These are phyloP conservation scores for Oreortyx pictus DNA, from an alignment of 2,797 vertebrate species.

Conservation along the genomic window DNA sequence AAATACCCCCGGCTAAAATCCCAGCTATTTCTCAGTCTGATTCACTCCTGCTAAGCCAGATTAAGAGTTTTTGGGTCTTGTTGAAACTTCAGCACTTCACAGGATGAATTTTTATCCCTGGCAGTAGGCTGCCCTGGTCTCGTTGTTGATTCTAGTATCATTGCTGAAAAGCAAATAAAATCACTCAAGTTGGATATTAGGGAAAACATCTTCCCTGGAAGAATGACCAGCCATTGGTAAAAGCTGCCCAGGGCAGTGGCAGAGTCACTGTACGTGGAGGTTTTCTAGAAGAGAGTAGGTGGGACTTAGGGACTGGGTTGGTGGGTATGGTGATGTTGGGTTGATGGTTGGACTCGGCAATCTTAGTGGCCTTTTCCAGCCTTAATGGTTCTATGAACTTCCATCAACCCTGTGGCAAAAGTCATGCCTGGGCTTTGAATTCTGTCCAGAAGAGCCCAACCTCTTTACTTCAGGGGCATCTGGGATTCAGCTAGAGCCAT, in stretches of 20 bases:
- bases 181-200: too few species aligned
- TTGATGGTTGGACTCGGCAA: too few species aligned
- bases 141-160: neutral
- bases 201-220: too few species aligned
- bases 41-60: neutral
- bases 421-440: neutral
- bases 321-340: too few species aligned
- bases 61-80: neutral
- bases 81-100: neutral
- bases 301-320: too few species aligned
- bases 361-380: too few species aligned
- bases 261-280: too few species aligned
- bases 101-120: neutral
- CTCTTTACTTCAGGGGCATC: neutral
- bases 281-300: too few species aligned
- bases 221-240: too few species aligned
- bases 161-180: neutral
- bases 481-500: neutral
- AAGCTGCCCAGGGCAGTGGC: too few species aligned
- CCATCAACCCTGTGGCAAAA: neutral
- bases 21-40: neutral
- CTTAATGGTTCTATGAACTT: neutral
- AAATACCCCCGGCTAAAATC: neutral
- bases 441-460: neutral
- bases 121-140: neutral